Evolutionary conservation across 2,113 vertebrate genomes (phyloP).

Genomic region (Turdus rufiventris): DNA sequence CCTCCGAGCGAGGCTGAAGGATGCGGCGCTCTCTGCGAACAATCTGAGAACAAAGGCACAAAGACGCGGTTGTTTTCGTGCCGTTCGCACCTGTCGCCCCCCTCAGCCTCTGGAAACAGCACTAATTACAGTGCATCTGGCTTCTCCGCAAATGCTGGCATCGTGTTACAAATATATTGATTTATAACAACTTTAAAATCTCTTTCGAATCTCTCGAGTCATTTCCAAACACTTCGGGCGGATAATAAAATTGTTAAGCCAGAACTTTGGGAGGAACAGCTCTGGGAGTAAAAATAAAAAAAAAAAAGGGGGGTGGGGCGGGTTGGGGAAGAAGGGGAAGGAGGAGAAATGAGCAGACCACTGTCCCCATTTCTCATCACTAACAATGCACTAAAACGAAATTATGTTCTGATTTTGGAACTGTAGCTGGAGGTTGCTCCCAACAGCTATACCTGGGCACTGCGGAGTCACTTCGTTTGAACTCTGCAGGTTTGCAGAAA

Average conservation of each 20-base stretch:
- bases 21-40: neutral
- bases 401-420: accelerated
- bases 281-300: neutral
- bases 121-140: neutral
- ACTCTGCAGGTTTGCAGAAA: accelerated
- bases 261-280: neutral
- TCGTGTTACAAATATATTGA: neutral
- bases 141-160: neutral
- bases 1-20: neutral
- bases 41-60: accelerated
- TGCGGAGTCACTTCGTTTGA: accelerated
- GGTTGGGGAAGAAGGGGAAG: too few species aligned
- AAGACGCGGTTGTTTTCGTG: accelerated
- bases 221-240: neutral
- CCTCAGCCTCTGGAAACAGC: neutral
- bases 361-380: accelerated
- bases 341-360: accelerated
- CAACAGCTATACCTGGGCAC: neutral
- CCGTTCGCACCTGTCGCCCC: too few species aligned
- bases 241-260: neutral
- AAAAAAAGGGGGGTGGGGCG: too few species aligned
- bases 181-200: neutral
- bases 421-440: accelerated
- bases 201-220: neutral
- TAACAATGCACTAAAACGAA: too few species aligned